Evolutionary conservation across 1,140 invertebrate genomes (phyloP), one percentile per base, ranked within the genome.

Genomic region (Drosophila bifasciata): DNA sequence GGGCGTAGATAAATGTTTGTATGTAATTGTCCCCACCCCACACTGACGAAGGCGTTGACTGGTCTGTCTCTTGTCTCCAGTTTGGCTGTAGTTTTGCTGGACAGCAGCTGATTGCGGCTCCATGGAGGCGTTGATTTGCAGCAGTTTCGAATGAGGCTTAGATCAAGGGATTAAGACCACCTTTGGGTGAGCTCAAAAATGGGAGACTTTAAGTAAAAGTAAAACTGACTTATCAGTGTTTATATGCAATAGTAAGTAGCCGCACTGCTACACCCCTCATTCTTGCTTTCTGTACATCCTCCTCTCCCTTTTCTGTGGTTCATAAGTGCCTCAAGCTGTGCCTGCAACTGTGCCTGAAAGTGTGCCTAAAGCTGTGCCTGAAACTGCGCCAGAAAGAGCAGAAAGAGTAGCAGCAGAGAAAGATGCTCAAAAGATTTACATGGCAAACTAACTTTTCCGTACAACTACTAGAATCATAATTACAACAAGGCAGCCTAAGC

Each of bases 401-500:
- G n/a, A 32, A 32, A 3, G n/a, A n/a, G n/a, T n/a, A 32, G 28
- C 2, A 32, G 8, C 8, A 32, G 4, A 61, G 46, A 23, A 25
- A 55, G 32, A 21, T 23, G 48, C 57, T 60, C n/a, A 32, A 63
- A 64, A 64, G 79, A 85, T 85, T 84, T 86, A 61, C 79, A 86
- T 80, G 41, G 45, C 41, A 28, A 73, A 76, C 55, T 59, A 80
- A 71, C 60, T 53, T 64, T 52, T 56, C 39, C 11, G 32, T 11
- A 4, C 62, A 78, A 74, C 69, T 73, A 59, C 59, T n/a, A n/a
- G n/a, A 77, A 78, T 72, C 79, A 85, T 84, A 85, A 85, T 84
- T 85, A 80, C 79, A 63, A 66, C 62, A 56, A 68, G n/a, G 63
- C 44, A 57, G 62, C 62, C 79, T 48, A 64, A 78, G 68, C 44